These are phyloP conservation scores for Karalla daura DNA, from an alignment of 2,797 vertebrate species.

Conservation along the genomic window DNA sequence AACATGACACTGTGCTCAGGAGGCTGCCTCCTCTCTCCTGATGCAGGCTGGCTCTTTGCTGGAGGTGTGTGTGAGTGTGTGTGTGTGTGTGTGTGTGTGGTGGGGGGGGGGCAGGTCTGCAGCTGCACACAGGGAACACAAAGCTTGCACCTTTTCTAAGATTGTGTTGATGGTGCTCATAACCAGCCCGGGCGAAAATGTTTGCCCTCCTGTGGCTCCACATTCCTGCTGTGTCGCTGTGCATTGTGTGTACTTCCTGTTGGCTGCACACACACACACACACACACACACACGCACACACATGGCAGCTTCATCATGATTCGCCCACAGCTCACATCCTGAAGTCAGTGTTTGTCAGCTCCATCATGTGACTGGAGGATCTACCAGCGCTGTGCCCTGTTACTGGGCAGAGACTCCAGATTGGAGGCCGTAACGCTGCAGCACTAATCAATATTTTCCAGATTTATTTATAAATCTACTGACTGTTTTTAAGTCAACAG, in stretches of 20 bases:
- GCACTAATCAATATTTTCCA: not conserved
- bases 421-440: not conserved
- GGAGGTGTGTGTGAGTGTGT: not conserved
- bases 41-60: no score
- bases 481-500: not conserved
- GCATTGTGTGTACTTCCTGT: not conserved
- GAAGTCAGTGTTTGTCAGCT: not conserved
- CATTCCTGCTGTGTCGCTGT: not conserved
- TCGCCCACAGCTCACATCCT: not conserved
- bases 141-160: slow-evolving; percentile 5
- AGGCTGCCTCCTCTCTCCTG: no score
- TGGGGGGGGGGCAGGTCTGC: slow-evolving; percentile 24
- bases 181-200: not conserved
- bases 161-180: slow-evolving; percentile 1
- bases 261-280: not conserved
- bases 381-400: not conserved
- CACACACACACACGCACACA: no score
- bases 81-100: no score
- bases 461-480: no score
- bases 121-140: slow-evolving; percentile 27
- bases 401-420: not conserved
- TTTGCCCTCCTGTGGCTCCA: not conserved
- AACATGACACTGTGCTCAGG: no score
- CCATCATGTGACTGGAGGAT: not conserved
- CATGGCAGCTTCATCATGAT: slow-evolving; percentile 1